Percentiles rank a stretch among this genome's conserved stretches.
These are phyloP conservation scores for Casuarius casuarius DNA, from an alignment of 2,113 vertebrate species.

Conservation along the genomic window DNA sequence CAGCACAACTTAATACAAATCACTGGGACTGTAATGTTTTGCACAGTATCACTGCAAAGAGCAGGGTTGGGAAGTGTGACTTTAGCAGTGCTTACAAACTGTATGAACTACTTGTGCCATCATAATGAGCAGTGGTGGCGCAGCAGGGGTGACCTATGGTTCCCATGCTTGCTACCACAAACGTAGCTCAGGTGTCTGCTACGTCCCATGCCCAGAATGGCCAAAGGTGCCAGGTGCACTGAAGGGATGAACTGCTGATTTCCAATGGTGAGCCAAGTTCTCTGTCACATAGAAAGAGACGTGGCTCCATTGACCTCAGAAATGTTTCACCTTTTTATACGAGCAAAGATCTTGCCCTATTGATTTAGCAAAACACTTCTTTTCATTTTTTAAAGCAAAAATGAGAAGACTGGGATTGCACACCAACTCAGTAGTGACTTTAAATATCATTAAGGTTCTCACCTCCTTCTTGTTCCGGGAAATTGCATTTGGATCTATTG, in stretches of 20 bases:
- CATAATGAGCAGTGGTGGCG: neutral
- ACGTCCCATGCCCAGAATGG: neutral
- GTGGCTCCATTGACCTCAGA: neutral
- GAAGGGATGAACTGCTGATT: neutral
- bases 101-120: neutral
- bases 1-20: neutral
- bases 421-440: neutral
- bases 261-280: neutral
- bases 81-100: neutral
- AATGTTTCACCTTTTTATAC: neutral
- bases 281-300: neutral
- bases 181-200: rapidly evolving
- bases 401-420: neutral
- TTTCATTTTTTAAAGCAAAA: neutral
- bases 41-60: neutral
- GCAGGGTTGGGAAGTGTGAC: neutral
- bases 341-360: neutral
- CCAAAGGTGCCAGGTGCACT: rapidly evolving
- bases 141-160: neutral
- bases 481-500: constrained; percentile 86
- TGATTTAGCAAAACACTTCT: neutral
- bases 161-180: neutral
- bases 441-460: constrained; percentile 38
- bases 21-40: neutral
- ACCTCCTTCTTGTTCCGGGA: constrained; percentile 92